Evolutionary conservation across 2,797 vertebrate species (phyloP), one percentile per base, ranked within the genome.

Genomic region (Nannoperca obscura): DNA sequence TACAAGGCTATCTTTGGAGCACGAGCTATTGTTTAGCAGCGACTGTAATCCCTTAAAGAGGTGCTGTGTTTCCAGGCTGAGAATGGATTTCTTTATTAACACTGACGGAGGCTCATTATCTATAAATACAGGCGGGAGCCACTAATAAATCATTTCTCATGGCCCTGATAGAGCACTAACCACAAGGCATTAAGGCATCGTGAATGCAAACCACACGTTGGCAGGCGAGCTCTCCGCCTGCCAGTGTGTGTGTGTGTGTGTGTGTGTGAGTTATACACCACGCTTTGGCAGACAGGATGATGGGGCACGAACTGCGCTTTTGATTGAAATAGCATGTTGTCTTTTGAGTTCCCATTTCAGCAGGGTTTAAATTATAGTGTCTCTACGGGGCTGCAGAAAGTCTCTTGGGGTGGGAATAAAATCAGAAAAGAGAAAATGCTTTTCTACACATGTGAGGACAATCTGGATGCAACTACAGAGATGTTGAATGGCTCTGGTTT

Each of bases 111-210:
- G 69, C 90, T 92, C 90, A 89, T 94, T 95, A 93, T 93, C 91
- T 94, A 89, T 95, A 95, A 95, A 95, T 95, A 93, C 89, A 93
- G 93, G 88, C 86, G 70, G 90, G 90, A 93, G 89, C 90, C 89
- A 85, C 93, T 95, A 95, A 95, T 95, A 96, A 96, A 96, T 96
- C 94, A 96, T 95, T 94, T 95, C 92, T 93, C 89, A 86, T 93
- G 92, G 93, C 85, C 87, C 89, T 87, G 94, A 95, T 95, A 93
- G 93, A 93, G 88, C 88, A 70, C 76, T 73, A 88, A 94, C 95
- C 94, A 80, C 93, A 86, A 91, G 76, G 91, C 92, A 94, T 95
- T 95, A 94, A 94, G 88, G 91, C 89, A 87, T 90, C 85, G 78
- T 89, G 86, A 89, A 91, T 78, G 83, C 84, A 90, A 91, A 93